Conservation (phyloP, 2,113 vertebrate species). For the Mormoops blainvillei region DNA sequence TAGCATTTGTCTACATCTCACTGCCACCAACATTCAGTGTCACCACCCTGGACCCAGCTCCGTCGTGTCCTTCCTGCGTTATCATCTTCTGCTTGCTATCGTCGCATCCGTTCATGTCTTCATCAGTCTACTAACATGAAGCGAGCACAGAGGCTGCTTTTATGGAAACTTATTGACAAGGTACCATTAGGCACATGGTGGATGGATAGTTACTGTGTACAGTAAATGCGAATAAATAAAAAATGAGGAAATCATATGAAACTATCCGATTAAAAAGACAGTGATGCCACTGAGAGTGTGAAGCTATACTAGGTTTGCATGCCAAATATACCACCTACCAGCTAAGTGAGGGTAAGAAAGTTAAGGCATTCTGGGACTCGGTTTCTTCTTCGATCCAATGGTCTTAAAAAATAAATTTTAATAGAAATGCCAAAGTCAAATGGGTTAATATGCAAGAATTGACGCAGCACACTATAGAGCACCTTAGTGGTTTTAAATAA, state of each 20-base stretch:
- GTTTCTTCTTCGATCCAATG: background rate
- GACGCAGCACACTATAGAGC: background rate
- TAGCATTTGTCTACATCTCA: background rate
- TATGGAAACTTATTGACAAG: background rate
- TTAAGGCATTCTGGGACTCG: background rate
- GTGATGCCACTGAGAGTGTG: background rate
- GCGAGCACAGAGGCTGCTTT: background rate
- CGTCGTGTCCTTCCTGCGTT: background rate
- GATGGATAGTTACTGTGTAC: background rate
- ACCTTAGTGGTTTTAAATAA: background rate
- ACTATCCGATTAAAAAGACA: background rate
- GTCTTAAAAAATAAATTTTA: background rate
- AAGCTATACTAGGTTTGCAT: background rate
- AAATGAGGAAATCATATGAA: background rate
- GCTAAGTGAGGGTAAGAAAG: background rate
- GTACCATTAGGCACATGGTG: background rate
- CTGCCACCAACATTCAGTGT: background rate
- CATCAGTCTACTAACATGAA: background rate
- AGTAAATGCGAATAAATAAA: background rate
- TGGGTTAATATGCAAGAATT: background rate
- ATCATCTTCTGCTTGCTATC: background rate
- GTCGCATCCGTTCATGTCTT: background rate
- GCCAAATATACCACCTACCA: background rate
- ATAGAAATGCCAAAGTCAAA: background rate
- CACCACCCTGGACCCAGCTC: background rate